Evolutionary conservation across 2,797 vertebrate genomes (phyloP), one percentile per base, ranked within the genome.

Genomic region (Kryptolebias ocellatus): DNA sequence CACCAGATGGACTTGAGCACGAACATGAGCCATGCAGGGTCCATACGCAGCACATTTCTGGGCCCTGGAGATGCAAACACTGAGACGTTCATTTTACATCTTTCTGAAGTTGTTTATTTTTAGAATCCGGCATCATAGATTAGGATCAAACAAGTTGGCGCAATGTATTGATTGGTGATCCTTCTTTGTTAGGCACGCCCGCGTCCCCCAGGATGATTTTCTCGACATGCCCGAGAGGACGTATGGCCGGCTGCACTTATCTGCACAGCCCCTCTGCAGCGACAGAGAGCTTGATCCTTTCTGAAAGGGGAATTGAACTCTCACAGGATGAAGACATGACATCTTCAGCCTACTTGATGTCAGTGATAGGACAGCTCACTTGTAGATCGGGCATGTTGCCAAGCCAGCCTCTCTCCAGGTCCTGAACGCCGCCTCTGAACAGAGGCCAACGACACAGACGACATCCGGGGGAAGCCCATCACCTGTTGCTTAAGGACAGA

Each of bases 321-420:
- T 88, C 80, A 74, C 86, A 77, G 89, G 86, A 92, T 92, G 90
- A 93, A 92, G 89, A 94, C 89, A 57, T 91, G 92, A 92, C 92
- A 90, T 90, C 78, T 83, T 86, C 60, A 58, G 86, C 88, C 86
- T 88, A 87, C 83, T 87, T 88, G 81, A 90, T 89, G 90, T 92
- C 90, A 89, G 47, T 80, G 86, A 89, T 84, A 85, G 90, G 87
- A 93, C 92, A 83, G 91, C 92, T 93, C 90, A 92, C 89, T 93
- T 91, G 87, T 87, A 85, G 79, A 91, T 90, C 76, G 84, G 92
- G 90, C 89, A 88, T 67, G 67, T 86, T 86, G 90, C 91, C 92
- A 93, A 24, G 87, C 77, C 88, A 56, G 85, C 84, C 20, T 83
- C 87, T 87, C 83, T 76, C 88, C 62, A 75, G 83, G 88, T 87